Base-by-base conservation (phyloP, 2,797 vertebrate genomes). In the Neosilurus mollespiculum region DNA sequence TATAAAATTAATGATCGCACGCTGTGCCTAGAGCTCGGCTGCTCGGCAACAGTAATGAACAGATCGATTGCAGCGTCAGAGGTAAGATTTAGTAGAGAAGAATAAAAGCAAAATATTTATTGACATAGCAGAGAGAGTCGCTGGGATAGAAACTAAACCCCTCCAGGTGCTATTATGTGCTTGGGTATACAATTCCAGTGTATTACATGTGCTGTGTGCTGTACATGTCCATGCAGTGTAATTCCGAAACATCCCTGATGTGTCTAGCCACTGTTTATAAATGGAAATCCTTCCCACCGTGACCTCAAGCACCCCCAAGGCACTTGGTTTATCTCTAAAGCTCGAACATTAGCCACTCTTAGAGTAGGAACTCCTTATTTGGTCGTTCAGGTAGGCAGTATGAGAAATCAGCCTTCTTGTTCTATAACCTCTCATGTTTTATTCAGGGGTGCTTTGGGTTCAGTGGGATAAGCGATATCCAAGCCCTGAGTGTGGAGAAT, bases 381-480 rank as follows among this genome's bases (percentile, higher is more conserved):
- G 22, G 30, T 62, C 59, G 22, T 58, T 82, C 86, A 81, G 82
- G 64, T 80, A 61, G 76, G 49, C 51, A 10, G 69, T 62, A 14
- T 30, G 65, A 85, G 81, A 77, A 81, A 11, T n/a, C 59, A 7
- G 80, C 71, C 86, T 87, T 84, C 86, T 86, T 78, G 85, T 85
- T 90, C 89, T 89, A 84, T 90, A 91, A 86, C 80, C 58, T 34
- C 87, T 93, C 91, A 94, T 94, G 83, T 91, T 93, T 95, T 95
- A 94, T 94, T 93, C 87, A 94, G 49, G 12, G 26, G 88, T 90
- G 86, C 90, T 87, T 90, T 82, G 90, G 91, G 93, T 90, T 93
- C 90, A 88, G 93, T 84, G 49, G 85, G 88, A 84, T 18, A 80
- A 76, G 92, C 89, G 93, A 93, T 87, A 93, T 93, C 83, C 71